Conservation (phyloP, 2,888 invertebrate genomes). For the Theretra japonica region DNA sequence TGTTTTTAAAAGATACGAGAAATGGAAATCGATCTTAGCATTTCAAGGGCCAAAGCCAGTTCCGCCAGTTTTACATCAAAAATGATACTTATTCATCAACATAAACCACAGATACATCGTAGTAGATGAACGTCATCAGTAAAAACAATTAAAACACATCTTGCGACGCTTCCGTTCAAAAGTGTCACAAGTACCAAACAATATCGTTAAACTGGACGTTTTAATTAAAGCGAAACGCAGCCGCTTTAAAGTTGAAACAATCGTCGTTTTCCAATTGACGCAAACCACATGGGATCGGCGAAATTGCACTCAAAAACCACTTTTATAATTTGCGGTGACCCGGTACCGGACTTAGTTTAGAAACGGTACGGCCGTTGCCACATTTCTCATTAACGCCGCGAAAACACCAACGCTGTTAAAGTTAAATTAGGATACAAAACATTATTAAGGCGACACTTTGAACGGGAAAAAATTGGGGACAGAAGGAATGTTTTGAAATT, state of each 20-base stretch:
- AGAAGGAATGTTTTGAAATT: background rate
- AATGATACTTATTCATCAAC: no score
- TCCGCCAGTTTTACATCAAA: no score
- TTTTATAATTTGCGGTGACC: conserved; percentile 61
- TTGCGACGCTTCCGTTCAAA: background rate
- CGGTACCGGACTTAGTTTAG: conserved; percentile 44
- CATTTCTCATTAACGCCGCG: conserved; percentile 50
- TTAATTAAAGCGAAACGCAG: conserved; percentile 50
- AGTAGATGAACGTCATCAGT: no score
- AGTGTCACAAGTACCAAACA: background rate
- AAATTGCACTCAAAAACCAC: conserved; percentile 50
- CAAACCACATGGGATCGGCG: conserved; percentile 46
- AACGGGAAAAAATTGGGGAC: background rate
- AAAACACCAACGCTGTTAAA: conserved; percentile 45
- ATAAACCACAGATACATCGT: no score
- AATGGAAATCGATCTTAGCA: no score
- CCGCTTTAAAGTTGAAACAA: conserved; percentile 40
- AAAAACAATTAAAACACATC: background rate
- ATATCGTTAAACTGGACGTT: conserved; percentile 9
- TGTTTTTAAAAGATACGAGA: no score
- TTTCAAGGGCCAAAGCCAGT: no score
- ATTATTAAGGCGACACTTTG: conserved; percentile 12
- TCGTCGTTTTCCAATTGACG: conserved; percentile 54
- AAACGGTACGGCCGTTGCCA: conserved; percentile 39
- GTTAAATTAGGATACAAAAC: conserved; percentile 37